Evolutionary conservation across 2,888 invertebrate species (phyloP), one percentile per base, ranked within the genome.

Genomic region (Cacoxenus indagator): DNA sequence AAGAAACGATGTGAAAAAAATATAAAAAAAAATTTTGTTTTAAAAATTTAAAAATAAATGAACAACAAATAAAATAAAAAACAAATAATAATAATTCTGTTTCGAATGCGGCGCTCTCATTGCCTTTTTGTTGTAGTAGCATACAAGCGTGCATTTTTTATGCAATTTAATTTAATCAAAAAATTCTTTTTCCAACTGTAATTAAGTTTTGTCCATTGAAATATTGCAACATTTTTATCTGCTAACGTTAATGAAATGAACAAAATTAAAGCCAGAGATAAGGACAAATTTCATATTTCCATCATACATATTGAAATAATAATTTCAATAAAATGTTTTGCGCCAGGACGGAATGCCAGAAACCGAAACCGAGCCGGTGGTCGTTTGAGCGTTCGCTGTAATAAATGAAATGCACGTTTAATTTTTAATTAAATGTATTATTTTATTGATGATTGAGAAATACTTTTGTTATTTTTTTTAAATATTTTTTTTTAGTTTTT

Each of bases 371-470:
- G 5, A 51, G 8, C 2, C 2, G 3, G 45, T n/a, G 45, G 11
- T n/a, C 22, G 14, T 37, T 4, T 37, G 37, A 37, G 51, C 19
- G 22, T 51, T 51, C 51, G 26, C 24, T 27, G n/a, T 55, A 59
- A 45, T 43, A 29, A 37, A 45, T 62, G 61, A 45, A 37, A 43
- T 62, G 70, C 78, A 81, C 81, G 82, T 76, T 82, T 83, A 75
- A 78, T 71, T 71, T 80, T 82, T 76, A 83, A 82, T 83, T 80
- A 76, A 78, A 80, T 79, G 70, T 82, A 80, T 80, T 73, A 76
- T 82, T 80, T 67, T 75, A 78, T 71, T 71, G 67, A 71, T 67
- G 68, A 71, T 74, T 70, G 67, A 64, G 68, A 75, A 71, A 57
- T 29, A 9, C 11, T 8, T 37, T 54, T 54, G 22, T 54, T 6